A percentile compares a stretch with the other conserved stretches of the same genome.
Conservation (phyloP, 2,113 vertebrate species). For the Psophia crepitans region DNA sequence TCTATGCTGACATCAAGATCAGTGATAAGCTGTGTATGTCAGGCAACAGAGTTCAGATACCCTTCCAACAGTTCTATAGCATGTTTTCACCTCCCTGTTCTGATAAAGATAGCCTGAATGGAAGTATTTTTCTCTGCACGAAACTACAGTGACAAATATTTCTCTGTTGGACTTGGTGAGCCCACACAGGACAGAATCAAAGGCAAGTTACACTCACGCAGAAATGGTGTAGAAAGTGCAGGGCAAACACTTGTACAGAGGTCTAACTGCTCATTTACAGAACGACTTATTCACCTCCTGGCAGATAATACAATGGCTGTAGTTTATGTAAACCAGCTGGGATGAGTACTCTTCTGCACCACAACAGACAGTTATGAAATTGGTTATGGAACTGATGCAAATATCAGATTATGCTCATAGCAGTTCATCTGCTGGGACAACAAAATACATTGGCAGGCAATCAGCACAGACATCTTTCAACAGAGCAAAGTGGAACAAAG, state of each 20-base stretch:
- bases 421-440: conserved; percentile 23
- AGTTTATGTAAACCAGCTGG: not conserved
- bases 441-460: conserved; percentile 12
- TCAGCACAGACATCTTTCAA: conserved; percentile 30
- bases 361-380: not conserved
- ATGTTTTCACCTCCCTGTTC: not conserved
- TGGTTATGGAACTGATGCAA: conserved; percentile 17
- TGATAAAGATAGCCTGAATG: not conserved
- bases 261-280: not conserved
- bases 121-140: not conserved
- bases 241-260: not conserved
- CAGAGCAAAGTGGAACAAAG: conserved; percentile 4
- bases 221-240: not conserved
- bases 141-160: not conserved
- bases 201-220: not conserved
- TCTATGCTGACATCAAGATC: not conserved
- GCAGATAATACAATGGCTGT: not conserved
- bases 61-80: not conserved
- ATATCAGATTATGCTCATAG: conserved; percentile 33
- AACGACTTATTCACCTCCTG: not conserved
- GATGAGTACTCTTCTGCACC: not conserved
- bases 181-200: not conserved
- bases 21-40: not conserved
- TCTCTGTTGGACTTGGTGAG: not conserved
- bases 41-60: not conserved